Percentiles rank a stretch among this genome's conserved stretches.
Conservation (phyloP, 2,113 vertebrate species). For the Connochaetes taurinus region DNA sequence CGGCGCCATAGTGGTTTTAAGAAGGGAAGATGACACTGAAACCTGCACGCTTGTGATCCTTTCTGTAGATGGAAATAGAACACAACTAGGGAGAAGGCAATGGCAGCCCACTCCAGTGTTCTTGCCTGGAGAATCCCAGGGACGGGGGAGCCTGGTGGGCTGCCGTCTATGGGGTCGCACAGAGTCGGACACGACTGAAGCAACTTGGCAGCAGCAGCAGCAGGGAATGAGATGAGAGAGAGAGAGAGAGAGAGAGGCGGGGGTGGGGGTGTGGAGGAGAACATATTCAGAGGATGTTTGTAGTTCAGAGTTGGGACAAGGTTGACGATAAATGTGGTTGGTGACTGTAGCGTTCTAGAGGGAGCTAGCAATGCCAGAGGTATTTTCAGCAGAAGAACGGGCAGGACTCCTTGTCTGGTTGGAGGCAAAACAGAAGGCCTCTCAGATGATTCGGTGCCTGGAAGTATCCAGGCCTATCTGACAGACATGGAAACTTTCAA, state of each 20-base stretch:
- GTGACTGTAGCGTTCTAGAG: not conserved
- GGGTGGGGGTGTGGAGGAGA: not conserved
- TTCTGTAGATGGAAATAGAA: not conserved
- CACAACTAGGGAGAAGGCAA: not conserved
- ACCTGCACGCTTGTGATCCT: not conserved
- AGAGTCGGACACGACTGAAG: too few species aligned
- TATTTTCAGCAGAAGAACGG: not conserved
- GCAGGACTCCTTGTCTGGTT: not conserved
- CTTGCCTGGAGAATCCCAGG: too few species aligned
- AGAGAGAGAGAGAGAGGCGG: not conserved
- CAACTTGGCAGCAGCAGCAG: too few species aligned
- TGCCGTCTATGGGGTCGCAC: too few species aligned
- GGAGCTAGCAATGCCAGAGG: not conserved
- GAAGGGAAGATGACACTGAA: not conserved
- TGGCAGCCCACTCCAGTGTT: too few species aligned
- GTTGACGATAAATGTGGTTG: not conserved
- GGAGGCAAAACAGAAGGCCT: not conserved
- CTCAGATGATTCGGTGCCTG: not conserved
- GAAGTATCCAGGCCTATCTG: not conserved
- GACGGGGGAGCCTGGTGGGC: too few species aligned
- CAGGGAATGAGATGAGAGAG: not conserved
- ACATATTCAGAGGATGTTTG: not conserved
- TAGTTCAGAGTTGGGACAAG: not conserved
- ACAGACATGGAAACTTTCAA: not conserved
- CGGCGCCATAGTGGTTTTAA: not conserved